Percentiles rank a stretch among this genome's conserved stretches.
phyloP scores from a whole-genome alignment of 2,113 vertebrate genomes.

The Scartelaos histophorus region DNA sequence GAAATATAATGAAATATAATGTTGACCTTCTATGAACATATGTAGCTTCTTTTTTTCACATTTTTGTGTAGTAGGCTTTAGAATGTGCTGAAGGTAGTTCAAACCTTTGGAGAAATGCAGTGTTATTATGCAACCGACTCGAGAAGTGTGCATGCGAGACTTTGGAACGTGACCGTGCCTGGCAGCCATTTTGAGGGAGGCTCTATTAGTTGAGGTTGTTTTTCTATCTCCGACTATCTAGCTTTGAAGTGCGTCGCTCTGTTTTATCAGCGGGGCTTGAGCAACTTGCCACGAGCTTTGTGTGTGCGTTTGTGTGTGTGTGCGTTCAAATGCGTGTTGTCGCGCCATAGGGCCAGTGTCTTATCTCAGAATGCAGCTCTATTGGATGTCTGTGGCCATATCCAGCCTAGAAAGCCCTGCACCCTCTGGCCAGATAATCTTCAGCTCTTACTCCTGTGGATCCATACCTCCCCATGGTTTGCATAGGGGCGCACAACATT shows the following conservation, averaged over 20 bases:
- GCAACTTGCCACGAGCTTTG: constrained; percentile 57
- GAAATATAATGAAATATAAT: too few relatives aligned
- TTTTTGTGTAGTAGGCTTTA: constrained; percentile 33
- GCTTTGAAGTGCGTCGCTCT: constrained; percentile 70
- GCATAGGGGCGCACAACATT: background rate
- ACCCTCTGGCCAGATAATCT: constrained; percentile 58
- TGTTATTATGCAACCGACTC: constrained; percentile 48
- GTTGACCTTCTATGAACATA: too few relatives aligned
- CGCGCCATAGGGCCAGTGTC: constrained; percentile 58
- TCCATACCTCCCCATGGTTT: constrained; percentile 24
- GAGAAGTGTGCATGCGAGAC: constrained; percentile 38
- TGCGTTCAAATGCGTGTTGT: constrained; percentile 18
- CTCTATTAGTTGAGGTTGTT: constrained; percentile 57
- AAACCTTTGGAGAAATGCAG: constrained; percentile 27
- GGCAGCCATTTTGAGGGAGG: constrained; percentile 67
- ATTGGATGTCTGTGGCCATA: constrained; percentile 50
- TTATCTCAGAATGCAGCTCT: constrained; percentile 68
- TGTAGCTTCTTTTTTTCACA: too few relatives aligned
- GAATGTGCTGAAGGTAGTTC: constrained; percentile 55
- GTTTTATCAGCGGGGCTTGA: constrained; percentile 68
- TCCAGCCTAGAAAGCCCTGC: constrained; percentile 55
- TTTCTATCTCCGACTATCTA: constrained; percentile 65
- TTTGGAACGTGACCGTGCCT: constrained; percentile 35
- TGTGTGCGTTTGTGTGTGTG: background rate
- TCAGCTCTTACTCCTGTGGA: constrained; percentile 46